Evolutionary conservation across 2,797 vertebrate species (phyloP).

Genomic region (Siniperca undulata): DNA sequence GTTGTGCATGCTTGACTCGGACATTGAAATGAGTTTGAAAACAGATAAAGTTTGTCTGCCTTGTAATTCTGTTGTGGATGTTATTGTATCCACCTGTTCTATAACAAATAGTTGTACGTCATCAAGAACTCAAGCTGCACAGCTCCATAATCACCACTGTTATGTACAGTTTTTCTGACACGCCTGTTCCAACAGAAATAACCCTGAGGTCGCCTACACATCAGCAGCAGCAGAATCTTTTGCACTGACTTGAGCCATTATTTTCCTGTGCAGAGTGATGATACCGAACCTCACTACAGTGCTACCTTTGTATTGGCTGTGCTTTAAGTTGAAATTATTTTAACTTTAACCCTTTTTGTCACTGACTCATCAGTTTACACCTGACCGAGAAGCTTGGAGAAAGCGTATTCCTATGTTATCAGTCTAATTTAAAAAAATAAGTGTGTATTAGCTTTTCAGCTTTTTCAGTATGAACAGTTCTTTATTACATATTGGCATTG

Average conservation of each 20-base stretch:
- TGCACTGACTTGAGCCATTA: background rate
- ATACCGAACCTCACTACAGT: background rate
- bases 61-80: background rate
- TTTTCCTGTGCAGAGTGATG: background rate
- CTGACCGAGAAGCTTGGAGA: background rate
- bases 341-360: background rate
- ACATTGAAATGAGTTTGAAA: background rate
- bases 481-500: background rate
- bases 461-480: slow-evolving; percentile 1
- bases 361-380: background rate
- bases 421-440: background rate
- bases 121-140: background rate
- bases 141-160: background rate
- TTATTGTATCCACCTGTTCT: background rate
- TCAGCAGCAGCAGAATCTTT: background rate
- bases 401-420: no score
- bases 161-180: background rate
- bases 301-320: background rate
- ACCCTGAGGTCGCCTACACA: background rate
- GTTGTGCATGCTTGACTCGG: slow-evolving; percentile 2
- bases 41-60: background rate
- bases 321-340: background rate
- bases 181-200: background rate
- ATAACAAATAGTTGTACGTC: background rate
- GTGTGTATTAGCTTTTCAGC: background rate